Evolutionary conservation across 2,113 vertebrate genomes (phyloP).

Genomic region (Halcyon malimbica): DNA sequence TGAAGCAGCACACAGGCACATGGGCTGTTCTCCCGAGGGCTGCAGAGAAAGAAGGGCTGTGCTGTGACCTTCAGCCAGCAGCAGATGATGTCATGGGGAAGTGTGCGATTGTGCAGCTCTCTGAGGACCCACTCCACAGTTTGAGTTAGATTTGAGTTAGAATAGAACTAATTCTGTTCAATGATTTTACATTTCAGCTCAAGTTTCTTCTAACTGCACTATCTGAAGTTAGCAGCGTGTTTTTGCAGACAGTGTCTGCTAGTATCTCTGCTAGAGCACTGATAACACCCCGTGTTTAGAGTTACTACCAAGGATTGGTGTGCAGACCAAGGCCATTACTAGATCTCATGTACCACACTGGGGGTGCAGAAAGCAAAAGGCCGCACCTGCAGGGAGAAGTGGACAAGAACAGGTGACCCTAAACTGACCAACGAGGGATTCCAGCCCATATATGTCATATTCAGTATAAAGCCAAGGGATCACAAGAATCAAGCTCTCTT

Average conservation of each 20-base stretch:
- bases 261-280: neutral
- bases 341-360: neutral
- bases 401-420: neutral
- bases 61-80: neutral
- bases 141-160: no score
- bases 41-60: neutral
- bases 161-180: neutral
- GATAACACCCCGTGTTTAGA: neutral
- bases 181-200: neutral
- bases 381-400: neutral
- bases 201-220: neutral
- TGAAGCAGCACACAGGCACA: rapidly evolving
- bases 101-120: rapidly evolving
- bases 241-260: neutral
- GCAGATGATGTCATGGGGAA: rapidly evolving
- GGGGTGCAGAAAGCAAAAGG: neutral
- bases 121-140: neutral
- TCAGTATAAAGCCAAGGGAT: neutral
- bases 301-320: no score
- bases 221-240: neutral
- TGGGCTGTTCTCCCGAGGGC: neutral
- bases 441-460: neutral
- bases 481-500: neutral
- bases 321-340: no score
- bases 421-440: neutral